phyloP scores from a whole-genome alignment of 2,888 invertebrate genomes.

The Odontocerum albicorne region DNA sequence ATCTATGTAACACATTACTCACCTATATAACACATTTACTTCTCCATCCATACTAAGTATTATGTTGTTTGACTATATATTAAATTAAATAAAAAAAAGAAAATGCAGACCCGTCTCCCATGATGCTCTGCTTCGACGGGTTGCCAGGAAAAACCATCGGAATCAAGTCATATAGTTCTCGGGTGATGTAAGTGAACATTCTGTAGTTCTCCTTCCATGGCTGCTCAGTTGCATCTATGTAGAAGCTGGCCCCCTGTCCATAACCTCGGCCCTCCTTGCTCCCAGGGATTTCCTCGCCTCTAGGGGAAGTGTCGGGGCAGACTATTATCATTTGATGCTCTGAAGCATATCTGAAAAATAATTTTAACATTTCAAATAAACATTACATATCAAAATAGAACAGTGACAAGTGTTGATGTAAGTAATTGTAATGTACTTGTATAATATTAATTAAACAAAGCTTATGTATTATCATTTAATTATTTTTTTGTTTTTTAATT shows the following conservation, averaged over 20 bases:
- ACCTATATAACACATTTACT: no score
- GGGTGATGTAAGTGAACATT: constrained; percentile 94
- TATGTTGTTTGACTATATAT: no score
- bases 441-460: no score
- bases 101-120: constrained; percentile 86
- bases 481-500: no score
- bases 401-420: no score
- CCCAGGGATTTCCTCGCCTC: constrained; percentile 84
- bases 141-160: constrained; percentile 68
- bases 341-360: constrained; percentile 67
- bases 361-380: no score
- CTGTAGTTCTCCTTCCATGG: constrained; percentile 91
- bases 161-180: constrained; percentile 77
- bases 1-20: no score
- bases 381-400: no score
- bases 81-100: no score
- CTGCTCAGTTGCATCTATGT: constrained; percentile 87
- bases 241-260: constrained; percentile 94
- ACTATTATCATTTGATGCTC: constrained; percentile 85
- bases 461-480: no score
- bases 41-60: no score
- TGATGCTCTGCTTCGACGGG: constrained; percentile 68
- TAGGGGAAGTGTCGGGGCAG: constrained; percentile 94
- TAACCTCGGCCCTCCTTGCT: constrained; percentile 93
- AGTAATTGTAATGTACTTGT: no score